Conservation (phyloP, 92 coral and sea anemone species). For the Montipora capitata region DNA sequence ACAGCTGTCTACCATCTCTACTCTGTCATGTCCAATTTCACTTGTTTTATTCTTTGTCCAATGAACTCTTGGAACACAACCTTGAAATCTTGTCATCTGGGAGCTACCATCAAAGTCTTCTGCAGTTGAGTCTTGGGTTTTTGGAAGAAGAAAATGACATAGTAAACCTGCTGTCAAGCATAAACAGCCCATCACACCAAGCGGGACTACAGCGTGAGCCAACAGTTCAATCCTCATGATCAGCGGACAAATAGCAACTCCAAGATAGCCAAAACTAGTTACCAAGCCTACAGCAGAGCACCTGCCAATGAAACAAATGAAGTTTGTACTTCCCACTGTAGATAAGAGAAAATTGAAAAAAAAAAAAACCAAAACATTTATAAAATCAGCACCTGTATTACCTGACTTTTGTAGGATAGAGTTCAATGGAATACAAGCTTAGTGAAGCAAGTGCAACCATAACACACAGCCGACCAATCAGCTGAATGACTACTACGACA, state of each 20-base stretch:
- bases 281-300: slow-evolving; percentile 83
- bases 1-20: not conserved
- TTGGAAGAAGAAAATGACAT: slow-evolving; percentile 74
- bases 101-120: slow-evolving; percentile 62
- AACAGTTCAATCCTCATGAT: slow-evolving; percentile 65
- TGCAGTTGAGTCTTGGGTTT: slow-evolving; percentile 82
- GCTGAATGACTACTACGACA: slow-evolving; percentile 55
- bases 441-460: slow-evolving; percentile 68
- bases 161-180: slow-evolving; percentile 72
- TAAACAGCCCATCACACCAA: slow-evolving; percentile 81
- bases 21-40: not conserved
- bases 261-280: slow-evolving; percentile 71
- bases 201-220: slow-evolving; percentile 77
- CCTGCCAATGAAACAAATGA: slow-evolving; percentile 33
- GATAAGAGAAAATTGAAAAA: not conserved
- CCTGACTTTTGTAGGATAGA: slow-evolving; percentile 80
- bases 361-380: not conserved
- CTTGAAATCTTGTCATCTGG: slow-evolving; percentile 25
- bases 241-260: slow-evolving; percentile 72
- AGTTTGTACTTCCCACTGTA: not conserved
- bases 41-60: not conserved
- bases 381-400: not conserved
- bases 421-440: slow-evolving; percentile 70
- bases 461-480: slow-evolving; percentile 72
- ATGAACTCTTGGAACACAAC: slow-evolving; percentile 69